These are phyloP conservation scores for Rousettus leschenaultii DNA, from an alignment of 2,113 vertebrate species.

Conservation along the genomic window DNA sequence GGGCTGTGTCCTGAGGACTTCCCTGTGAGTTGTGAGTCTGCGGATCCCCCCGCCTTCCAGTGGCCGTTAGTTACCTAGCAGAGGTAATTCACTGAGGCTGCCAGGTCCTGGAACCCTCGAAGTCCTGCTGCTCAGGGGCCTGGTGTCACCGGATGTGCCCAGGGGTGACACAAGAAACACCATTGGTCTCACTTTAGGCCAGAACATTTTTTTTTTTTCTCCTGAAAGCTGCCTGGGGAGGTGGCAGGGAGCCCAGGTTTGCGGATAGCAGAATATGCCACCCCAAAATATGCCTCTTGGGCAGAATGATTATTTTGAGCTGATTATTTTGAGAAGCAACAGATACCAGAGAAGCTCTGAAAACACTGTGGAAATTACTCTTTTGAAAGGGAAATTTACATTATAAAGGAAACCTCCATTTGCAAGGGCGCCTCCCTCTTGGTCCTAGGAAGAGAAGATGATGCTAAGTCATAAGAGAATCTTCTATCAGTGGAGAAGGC, in stretches of 20 bases:
- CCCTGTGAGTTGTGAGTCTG: background rate
- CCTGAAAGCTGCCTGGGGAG: background rate
- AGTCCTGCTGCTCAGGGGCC: background rate
- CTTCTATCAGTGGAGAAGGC: background rate
- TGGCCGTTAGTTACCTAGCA: no score
- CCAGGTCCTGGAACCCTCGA: background rate
- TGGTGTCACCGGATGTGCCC: conserved; percentile 5
- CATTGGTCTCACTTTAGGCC: conserved; percentile 8
- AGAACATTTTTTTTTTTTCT: background rate
- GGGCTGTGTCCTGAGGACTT: background rate
- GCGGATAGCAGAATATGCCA: background rate
- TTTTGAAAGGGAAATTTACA: background rate
- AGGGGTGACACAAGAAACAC: conserved; percentile 32
- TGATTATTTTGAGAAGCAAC: background rate
- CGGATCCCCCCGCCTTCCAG: background rate
- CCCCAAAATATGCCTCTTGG: background rate
- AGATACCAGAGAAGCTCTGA: background rate
- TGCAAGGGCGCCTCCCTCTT: background rate
- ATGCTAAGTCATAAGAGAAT: background rate
- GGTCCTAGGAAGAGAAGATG: background rate
- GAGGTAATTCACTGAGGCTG: background rate
- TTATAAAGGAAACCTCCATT: background rate
- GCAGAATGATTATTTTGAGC: background rate
- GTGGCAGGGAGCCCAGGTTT: conserved; percentile 23
- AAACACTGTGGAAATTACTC: background rate